phyloP scores from a whole-genome alignment of 1,140 invertebrate genomes.

The Tigriopus japonicus region DNA sequence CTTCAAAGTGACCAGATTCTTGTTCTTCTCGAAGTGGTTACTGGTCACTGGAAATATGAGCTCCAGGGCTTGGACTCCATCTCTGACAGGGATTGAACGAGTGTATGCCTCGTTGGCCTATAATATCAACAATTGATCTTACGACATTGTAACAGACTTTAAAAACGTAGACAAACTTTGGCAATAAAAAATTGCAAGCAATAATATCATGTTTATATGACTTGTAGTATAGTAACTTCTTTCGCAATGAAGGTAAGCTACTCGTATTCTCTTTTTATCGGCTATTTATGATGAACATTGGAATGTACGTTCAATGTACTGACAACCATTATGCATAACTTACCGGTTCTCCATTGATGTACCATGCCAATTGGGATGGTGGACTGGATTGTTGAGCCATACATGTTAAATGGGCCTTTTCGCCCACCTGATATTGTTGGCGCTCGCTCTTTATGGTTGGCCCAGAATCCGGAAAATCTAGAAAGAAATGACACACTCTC shows the following conservation, averaged over 20 bases:
- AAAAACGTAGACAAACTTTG: too few species aligned
- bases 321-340: constrained; percentile 2
- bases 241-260: too few species aligned
- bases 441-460: constrained; percentile 13
- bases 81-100: too few species aligned
- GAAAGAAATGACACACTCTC: not conserved
- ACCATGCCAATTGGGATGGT: constrained; percentile 9
- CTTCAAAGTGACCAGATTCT: not conserved
- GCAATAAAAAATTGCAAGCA: too few species aligned
- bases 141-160: too few species aligned
- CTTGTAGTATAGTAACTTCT: too few species aligned
- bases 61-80: not conserved
- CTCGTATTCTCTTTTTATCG: too few species aligned
- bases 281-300: too few species aligned
- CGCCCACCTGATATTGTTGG: constrained; percentile 14
- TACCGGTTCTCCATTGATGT: constrained; percentile 16
- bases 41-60: constrained; percentile 2
- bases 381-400: constrained; percentile 11
- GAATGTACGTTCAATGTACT: too few species aligned
- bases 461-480: constrained; percentile 5
- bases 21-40: constrained; percentile 20
- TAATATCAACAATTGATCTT: too few species aligned
- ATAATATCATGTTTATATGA: too few species aligned
- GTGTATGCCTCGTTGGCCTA: too few species aligned
- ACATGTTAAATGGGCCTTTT: constrained; percentile 14